Evolutionary conservation across 2,797 vertebrate species (phyloP).

Genomic region (Parotocinclus haroldoi): DNA sequence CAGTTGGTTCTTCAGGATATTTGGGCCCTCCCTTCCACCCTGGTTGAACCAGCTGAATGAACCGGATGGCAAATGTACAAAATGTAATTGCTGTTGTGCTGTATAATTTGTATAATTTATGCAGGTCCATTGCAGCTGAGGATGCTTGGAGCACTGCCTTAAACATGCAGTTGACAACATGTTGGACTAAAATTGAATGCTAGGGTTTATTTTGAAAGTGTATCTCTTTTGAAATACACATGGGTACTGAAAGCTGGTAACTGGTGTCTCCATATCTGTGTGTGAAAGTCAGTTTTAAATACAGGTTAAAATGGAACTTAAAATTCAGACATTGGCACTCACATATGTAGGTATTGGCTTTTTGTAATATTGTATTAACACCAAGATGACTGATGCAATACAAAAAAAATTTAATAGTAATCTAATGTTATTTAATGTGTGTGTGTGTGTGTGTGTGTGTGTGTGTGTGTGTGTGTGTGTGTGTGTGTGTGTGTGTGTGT

Average conservation of each 20-base stretch:
- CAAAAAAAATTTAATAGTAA: too few species aligned
- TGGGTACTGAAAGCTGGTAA: neutral
- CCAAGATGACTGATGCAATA: too few species aligned
- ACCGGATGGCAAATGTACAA: slow-evolving; percentile 42
- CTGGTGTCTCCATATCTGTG: too few species aligned
- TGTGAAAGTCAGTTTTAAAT: neutral
- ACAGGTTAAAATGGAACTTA: neutral
- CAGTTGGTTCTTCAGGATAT: slow-evolving; percentile 34
- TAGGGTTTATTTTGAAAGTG: slow-evolving; percentile 15
- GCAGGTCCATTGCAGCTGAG: slow-evolving; percentile 32
- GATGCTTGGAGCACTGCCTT: slow-evolving; percentile 23
- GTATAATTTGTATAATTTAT: slow-evolving; percentile 51
- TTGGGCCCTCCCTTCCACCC: slow-evolving; percentile 14
- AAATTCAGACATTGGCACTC: too few species aligned
- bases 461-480: too few species aligned
- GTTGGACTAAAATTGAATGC: slow-evolving; percentile 20
- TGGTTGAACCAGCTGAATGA: slow-evolving; percentile 32
- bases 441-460: too few species aligned
- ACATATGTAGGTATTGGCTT: too few species aligned
- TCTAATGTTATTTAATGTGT: too few species aligned
- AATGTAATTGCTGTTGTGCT: slow-evolving; percentile 45
- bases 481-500: too few species aligned
- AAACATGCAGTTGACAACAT: slow-evolving; percentile 19
- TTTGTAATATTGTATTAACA: too few species aligned
- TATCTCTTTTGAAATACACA: slow-evolving; percentile 9